A percentile compares a stretch with the other conserved stretches of the same genome.
Conservation (phyloP, 2,113 vertebrate species). For the Tauraco erythrolophus region DNA sequence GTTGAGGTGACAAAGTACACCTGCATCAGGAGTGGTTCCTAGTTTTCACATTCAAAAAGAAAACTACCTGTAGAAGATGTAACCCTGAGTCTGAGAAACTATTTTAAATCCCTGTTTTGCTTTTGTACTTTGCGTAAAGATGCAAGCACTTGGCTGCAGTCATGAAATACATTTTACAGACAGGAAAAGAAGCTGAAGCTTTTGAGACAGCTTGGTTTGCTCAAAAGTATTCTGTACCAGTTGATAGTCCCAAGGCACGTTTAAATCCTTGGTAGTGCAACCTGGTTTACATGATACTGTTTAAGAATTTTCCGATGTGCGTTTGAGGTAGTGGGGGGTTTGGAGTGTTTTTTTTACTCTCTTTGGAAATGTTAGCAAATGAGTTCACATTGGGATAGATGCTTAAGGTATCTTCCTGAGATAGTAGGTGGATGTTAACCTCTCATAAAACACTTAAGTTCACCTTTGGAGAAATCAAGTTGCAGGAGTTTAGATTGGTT, state of each 20-base stretch:
- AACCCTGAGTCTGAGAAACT: background rate
- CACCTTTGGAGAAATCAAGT: background rate
- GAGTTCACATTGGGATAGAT: background rate
- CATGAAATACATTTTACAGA: background rate
- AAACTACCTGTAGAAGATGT: background rate
- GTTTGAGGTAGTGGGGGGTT: background rate
- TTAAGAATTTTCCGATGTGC: background rate
- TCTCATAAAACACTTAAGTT: background rate
- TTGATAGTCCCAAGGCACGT: background rate
- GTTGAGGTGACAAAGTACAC: background rate
- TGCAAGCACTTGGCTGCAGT: accelerated
- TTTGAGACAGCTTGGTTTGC: background rate
- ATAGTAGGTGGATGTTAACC: background rate
- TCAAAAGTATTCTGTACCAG: background rate
- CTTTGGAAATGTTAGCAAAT: background rate
- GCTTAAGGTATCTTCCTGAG: background rate
- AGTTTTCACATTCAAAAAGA: background rate
- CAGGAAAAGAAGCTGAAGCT: background rate
- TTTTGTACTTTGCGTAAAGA: background rate
- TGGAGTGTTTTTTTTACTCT: background rate
- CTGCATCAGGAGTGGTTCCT: background rate
- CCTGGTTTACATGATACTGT: background rate
- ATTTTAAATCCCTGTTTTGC: background rate
- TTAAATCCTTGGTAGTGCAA: background rate
- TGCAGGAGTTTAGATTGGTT: background rate